Evolutionary conservation across 1,140 invertebrate genomes (phyloP), one percentile per base, ranked within the genome.

Genomic region (Druon quercuslanigerum): DNA sequence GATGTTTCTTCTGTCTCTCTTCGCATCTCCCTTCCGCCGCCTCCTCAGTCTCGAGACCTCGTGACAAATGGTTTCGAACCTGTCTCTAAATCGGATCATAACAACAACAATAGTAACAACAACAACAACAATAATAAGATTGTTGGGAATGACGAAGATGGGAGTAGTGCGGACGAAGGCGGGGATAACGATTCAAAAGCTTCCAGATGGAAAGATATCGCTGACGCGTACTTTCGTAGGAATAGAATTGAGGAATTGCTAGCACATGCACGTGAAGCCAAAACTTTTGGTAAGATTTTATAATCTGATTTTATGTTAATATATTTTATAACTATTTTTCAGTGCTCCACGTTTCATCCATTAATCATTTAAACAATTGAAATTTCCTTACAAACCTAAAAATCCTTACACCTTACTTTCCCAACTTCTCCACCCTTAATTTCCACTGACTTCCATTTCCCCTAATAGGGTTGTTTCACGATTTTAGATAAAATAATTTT

Each of bases 191-290:
- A 60, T 0, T 20, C 71, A 0, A 83, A 82, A 66, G 60, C 40
- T 4, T 46, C 60, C 25, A 66, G 33, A 13, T 66, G 60, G 60
- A 66, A 71, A 52, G 87, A 90, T 51, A 88, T 91, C 3, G 90
- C 86, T 1, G 89, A 88, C 33, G 78, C 84, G 16, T 92, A 92
- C 76, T 92, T 92, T 71, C 88, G 88, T 25, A 84, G 89, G 11
- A 92, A 86, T 16, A 86, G 91, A 71, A 87, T 91, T 57, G 87
- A 91, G 57, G 85, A 88, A 16, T 76, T 92, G 0, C 74, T 92
- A 12, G 90, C 89, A 3, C 86, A 85, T 33, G 89, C 85, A 3
- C 81, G 87, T 40, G 88, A 90, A 79, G 87, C 88, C 16, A 90
- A 89, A 77, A 90, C 86, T 3, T 88, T 90, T 72, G 91, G 91